Percentiles rank a stretch among this genome's conserved stretches.
Evolutionary conservation across 2,113 vertebrate species (phyloP).

Genomic region (Monarcha castaneiventris): DNA sequence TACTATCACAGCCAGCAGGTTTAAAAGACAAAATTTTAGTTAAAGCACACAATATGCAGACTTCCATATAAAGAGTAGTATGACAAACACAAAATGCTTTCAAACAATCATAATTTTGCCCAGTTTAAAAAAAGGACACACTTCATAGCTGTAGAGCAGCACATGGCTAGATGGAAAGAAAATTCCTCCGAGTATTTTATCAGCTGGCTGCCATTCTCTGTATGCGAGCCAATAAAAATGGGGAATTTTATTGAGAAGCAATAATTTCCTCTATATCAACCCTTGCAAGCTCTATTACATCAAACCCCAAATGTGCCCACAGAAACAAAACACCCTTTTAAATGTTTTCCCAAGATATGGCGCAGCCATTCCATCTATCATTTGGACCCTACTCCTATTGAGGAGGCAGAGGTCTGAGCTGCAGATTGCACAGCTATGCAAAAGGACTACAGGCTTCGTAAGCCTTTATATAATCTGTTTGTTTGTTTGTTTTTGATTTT

Average conservation of each 20-base stretch:
- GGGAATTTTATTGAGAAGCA: constrained; percentile 58
- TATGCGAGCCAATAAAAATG: constrained; percentile 60
- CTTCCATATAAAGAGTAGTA: not conserved
- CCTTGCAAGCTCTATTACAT: constrained; percentile 44
- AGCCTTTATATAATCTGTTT: not conserved
- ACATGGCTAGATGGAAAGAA: constrained; percentile 5
- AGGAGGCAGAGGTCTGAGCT: not conserved
- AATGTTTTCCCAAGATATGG: constrained; percentile 54
- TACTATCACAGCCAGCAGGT: not conserved
- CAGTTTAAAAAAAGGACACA: not conserved
- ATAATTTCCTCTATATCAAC: constrained; percentile 58
- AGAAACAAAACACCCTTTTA: constrained; percentile 39
- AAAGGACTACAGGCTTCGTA: not conserved
- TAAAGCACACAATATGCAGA: not conserved
- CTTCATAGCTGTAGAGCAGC: not conserved
- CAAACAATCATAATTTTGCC: not conserved
- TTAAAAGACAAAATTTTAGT: not conserved
- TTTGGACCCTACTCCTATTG: not conserved
- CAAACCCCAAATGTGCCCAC: constrained; percentile 30
- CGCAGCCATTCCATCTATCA: constrained; percentile 41
- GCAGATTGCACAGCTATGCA: not conserved
- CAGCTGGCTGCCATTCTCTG: constrained; percentile 49
- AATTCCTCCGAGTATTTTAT: constrained; percentile 52
- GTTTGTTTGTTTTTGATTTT: not conserved
- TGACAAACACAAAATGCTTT: not conserved